phyloP scores from a whole-genome alignment of 1,140 invertebrate genomes.

The Drosophila busckii region DNA sequence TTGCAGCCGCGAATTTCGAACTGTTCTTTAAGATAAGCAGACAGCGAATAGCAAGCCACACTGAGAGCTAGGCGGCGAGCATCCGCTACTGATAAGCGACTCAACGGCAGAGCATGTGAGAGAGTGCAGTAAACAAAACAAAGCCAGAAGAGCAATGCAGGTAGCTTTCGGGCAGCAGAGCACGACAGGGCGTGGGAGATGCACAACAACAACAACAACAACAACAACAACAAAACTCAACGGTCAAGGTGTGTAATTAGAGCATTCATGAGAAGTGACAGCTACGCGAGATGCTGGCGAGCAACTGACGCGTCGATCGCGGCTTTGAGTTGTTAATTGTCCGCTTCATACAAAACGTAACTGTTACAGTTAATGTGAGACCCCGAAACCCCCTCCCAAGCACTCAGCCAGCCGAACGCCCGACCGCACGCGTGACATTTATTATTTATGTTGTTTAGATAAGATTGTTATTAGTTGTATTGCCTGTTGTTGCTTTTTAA shows the following conservation, averaged over 20 bases:
- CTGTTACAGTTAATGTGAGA: no score
- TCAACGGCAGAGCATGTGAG: constrained; percentile 4
- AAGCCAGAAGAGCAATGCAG: constrained; percentile 8
- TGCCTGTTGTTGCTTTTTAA: constrained; percentile 21
- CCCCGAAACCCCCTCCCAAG: no score
- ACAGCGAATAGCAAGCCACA: constrained; percentile 15
- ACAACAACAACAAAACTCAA: no score
- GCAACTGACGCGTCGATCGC: constrained; percentile 15
- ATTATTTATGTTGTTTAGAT: constrained; percentile 57
- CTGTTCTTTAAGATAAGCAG: constrained; percentile 57
- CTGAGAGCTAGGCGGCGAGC: constrained; percentile 9
- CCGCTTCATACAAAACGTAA: no score
- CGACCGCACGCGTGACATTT: constrained; percentile 20
- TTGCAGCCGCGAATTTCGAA: constrained; percentile 48
- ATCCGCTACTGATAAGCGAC: constrained; percentile 30
- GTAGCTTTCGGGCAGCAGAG: no score
- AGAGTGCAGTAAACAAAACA: constrained; percentile 7
- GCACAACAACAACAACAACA: no score
- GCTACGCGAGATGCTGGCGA: constrained; percentile 31
- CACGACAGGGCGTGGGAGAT: no score
- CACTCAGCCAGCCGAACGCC: no score
- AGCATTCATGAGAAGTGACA: constrained; percentile 58
- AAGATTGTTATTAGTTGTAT: constrained; percentile 38
- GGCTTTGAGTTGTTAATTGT: constrained; percentile 15
- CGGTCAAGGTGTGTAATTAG: constrained; percentile 49